Evolutionary conservation across 1,140 invertebrate species (phyloP).

Genomic region (Anastatus disparis): DNA sequence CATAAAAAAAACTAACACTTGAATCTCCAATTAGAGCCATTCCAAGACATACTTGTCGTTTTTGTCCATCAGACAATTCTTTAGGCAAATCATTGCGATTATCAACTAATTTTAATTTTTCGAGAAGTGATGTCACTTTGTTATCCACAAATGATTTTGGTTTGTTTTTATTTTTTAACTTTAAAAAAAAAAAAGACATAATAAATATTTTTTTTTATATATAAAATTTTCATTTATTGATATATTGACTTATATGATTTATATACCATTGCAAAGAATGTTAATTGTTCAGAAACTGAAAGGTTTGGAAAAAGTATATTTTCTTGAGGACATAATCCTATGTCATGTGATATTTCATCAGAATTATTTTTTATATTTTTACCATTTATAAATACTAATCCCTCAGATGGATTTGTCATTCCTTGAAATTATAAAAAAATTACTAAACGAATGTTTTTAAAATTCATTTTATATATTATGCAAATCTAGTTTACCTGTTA

Average conservation of each 20-base stretch:
- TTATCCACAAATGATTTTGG: conserved; percentile 43
- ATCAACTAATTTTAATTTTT: conserved; percentile 28
- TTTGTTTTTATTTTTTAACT: conserved; percentile 51
- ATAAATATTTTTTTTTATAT: background rate
- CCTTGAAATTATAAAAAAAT: conserved; percentile 61
- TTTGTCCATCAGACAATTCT: conserved; percentile 74
- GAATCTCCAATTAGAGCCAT: conserved; percentile 69
- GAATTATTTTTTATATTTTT: conserved; percentile 68
- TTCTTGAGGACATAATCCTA: conserved; percentile 92
- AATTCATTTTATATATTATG: too few species aligned
- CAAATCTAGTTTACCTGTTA: conserved; percentile 66
- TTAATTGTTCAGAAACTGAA: conserved; percentile 90
- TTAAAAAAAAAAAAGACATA: background rate
- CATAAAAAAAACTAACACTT: conserved; percentile 28
- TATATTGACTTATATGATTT: background rate
- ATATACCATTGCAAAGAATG: conserved; percentile 82
- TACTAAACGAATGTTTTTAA: conserved; percentile 5
- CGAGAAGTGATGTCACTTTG: conserved; percentile 52
- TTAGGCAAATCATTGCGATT: conserved; percentile 57
- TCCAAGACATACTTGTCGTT: conserved; percentile 71
- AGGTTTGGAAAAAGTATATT: conserved; percentile 92
- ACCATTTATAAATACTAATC: conserved; percentile 70
- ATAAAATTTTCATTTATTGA: too few species aligned
- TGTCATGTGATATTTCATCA: conserved; percentile 54
- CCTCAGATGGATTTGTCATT: conserved; percentile 69